phyloP scores from a whole-genome alignment of 2,797 vertebrate genomes.

The Enteromius viviparus region DNA sequence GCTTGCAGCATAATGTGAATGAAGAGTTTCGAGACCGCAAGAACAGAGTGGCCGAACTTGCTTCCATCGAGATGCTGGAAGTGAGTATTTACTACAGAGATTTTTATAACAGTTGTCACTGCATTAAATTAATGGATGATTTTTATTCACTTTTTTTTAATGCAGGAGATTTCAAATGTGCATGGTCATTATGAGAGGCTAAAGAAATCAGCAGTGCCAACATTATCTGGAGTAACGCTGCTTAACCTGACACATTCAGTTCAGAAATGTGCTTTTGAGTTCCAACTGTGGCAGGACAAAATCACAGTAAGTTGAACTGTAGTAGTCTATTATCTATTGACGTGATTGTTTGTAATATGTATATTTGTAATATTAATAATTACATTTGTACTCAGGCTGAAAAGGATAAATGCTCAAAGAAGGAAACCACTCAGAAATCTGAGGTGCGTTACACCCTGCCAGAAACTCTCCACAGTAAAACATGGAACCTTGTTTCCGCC shows the following conservation, averaged over 20 bases:
- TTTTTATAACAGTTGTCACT: neutral
- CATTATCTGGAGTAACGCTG: constrained; percentile 42
- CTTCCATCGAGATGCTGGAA: constrained; percentile 39
- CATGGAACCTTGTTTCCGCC: neutral
- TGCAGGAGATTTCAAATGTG: constrained; percentile 53
- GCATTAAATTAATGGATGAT: neutral
- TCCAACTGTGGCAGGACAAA: constrained; percentile 50
- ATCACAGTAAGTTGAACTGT: constrained; percentile 37
- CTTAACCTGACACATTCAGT: constrained; percentile 31
- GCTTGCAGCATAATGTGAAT: constrained; percentile 32
- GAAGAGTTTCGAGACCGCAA: constrained; percentile 50
- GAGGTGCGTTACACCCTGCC: constrained; percentile 36
- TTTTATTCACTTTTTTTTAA: neutral
- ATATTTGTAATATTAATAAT: neutral
- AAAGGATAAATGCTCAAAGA: constrained; percentile 18
- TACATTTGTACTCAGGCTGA: constrained; percentile 13
- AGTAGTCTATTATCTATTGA: neutral
- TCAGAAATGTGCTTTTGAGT: constrained; percentile 35
- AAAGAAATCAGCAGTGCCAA: constrained; percentile 34
- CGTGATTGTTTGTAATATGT: neutral
- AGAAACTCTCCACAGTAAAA: neutral
- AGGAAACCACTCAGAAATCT: neutral
- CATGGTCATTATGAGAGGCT: constrained; percentile 55
- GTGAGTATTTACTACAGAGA: constrained; percentile 33
- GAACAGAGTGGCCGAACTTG: constrained; percentile 37